Percentiles rank a stretch among this genome's conserved stretches.
Evolutionary conservation across 2,888 invertebrate genomes (phyloP).

Genomic region (Teinopalpus imperialis): DNA sequence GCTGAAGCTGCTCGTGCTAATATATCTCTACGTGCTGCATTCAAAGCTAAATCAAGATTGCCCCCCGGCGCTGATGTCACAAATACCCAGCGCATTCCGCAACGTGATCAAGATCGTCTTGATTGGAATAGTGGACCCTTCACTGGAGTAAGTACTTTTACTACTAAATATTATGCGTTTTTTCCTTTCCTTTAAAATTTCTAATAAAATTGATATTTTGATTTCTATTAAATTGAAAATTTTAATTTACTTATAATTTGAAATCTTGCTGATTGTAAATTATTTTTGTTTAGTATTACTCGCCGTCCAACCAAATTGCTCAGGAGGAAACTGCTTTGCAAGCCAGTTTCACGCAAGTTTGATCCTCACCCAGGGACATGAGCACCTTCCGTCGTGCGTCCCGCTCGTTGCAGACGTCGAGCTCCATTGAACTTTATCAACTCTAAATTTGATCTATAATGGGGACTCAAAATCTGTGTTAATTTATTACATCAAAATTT

Average conservation of each 20-base stretch:
- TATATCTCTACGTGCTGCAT: constrained; percentile 90
- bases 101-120: constrained; percentile 52
- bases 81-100: constrained; percentile 33
- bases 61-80: constrained; percentile 76
- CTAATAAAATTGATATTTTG: too few species aligned
- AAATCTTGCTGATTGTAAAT: too few species aligned
- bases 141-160: constrained; percentile 52
- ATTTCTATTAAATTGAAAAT: too few species aligned
- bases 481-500: background rate
- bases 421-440: constrained; percentile 60
- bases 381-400: constrained; percentile 56
- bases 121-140: constrained; percentile 70
- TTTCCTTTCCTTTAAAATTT: background rate
- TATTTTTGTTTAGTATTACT: constrained; percentile 87
- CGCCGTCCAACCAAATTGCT: constrained; percentile 88
- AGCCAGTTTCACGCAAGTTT: constrained; percentile 92
- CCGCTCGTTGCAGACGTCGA: constrained; percentile 51
- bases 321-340: constrained; percentile 86
- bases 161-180: too few species aligned
- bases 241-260: too few species aligned
- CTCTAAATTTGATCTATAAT: constrained; percentile 43
- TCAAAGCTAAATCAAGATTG: constrained; percentile 91
- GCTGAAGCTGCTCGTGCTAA: constrained; percentile 89
- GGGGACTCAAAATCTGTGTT: background rate
- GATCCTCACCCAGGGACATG: constrained; percentile 77